Percentiles rank a stretch among this genome's conserved stretches.
These are phyloP conservation scores for Taenaris catops DNA, from an alignment of 2,888 invertebrate genomes.

Conservation along the genomic window DNA sequence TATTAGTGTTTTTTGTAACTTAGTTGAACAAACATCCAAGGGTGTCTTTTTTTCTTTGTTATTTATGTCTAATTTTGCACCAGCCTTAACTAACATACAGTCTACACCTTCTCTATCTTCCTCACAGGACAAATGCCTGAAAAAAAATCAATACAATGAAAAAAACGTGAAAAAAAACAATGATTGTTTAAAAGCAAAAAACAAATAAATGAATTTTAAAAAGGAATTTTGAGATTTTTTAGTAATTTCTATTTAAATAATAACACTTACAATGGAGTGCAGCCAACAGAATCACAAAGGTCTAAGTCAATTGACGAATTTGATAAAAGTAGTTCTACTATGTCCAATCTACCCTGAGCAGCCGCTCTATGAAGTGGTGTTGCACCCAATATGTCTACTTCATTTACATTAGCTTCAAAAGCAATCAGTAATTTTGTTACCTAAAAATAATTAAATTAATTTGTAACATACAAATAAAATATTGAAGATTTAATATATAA, in stretches of 20 bases:
- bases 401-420: conserved; percentile 82
- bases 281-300: conserved; percentile 84
- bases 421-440: conserved; percentile 83
- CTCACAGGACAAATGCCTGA: conserved; percentile 89
- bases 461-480: too few relatives aligned
- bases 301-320: conserved; percentile 77
- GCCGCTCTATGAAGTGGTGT: conserved; percentile 85
- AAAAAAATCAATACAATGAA: too few relatives aligned
- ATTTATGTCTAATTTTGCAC: conserved; percentile 77
- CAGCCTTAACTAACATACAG: conserved; percentile 81
- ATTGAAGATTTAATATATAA: too few relatives aligned
- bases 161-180: too few relatives aligned
- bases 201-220: too few relatives aligned
- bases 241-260: too few relatives aligned
- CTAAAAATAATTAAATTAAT: too few relatives aligned
- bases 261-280: conserved; percentile 85
- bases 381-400: conserved; percentile 80
- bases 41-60: conserved; percentile 85
- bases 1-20: conserved; percentile 36
- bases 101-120: conserved; percentile 86
- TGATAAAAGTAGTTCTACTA: conserved; percentile 83
- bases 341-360: conserved; percentile 89
- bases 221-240: too few relatives aligned
- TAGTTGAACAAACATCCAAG: conserved; percentile 78
- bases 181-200: too few relatives aligned